Conservation (phyloP, 1,140 invertebrate genomes). For the Drosophila nikananu region DNA sequence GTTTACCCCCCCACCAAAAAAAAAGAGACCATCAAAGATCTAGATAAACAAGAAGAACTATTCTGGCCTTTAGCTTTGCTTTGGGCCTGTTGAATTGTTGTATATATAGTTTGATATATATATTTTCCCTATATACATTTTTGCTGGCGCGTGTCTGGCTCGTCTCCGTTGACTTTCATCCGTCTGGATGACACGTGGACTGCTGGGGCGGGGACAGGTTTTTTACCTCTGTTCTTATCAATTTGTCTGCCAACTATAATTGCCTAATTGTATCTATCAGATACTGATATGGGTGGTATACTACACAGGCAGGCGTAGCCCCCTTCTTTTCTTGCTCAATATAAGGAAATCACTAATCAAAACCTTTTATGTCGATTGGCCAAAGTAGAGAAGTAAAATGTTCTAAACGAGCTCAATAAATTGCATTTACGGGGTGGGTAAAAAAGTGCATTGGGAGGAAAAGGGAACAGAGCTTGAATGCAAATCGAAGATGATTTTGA, state of each 20-base stretch:
- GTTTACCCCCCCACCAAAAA: slow-evolving; percentile 9
- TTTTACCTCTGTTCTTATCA: slow-evolving; percentile 26
- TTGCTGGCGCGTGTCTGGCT: slow-evolving; percentile 14
- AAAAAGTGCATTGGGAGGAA: not conserved
- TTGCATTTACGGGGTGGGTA: slow-evolving; percentile 3
- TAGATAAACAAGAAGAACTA: slow-evolving; percentile 1
- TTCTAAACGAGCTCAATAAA: slow-evolving; percentile 54
- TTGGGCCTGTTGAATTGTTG: slow-evolving; percentile 7
- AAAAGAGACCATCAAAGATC: not conserved
- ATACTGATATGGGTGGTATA: slow-evolving; percentile 22
- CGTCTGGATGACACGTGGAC: slow-evolving; percentile 20
- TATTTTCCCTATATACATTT: slow-evolving; percentile 8
- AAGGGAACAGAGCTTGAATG: not conserved
- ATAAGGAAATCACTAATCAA: slow-evolving; percentile 56
- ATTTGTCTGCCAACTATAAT: slow-evolving; percentile 32
- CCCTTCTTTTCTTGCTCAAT: not conserved
- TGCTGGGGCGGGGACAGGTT: not conserved
- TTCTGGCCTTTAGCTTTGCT: slow-evolving; percentile 1
- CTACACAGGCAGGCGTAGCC: not conserved
- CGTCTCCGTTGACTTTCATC: slow-evolving; percentile 9
- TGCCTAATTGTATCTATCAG: slow-evolving; percentile 47
- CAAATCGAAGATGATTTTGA: slow-evolving; percentile 3
- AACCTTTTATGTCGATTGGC: slow-evolving; percentile 47
- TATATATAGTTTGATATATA: slow-evolving; percentile 3
- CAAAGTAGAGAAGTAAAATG: slow-evolving; percentile 30